A percentile compares a stretch with the other conserved stretches of the same genome.
Evolutionary conservation across 2,797 vertebrate species (phyloP).

Genomic region (Heteromormyrus szaboi): DNA sequence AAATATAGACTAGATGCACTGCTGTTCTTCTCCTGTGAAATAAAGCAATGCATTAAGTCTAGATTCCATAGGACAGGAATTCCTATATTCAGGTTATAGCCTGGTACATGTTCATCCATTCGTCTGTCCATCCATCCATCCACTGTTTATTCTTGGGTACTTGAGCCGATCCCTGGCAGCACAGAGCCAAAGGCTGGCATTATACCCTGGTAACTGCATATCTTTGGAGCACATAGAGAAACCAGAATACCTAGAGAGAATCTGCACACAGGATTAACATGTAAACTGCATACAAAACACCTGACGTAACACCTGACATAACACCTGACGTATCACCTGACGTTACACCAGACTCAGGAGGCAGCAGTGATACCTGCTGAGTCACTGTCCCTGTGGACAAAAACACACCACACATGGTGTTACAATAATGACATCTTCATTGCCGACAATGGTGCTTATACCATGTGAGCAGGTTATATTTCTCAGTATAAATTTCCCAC

Average conservation of each 20-base stretch:
- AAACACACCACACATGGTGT: background rate
- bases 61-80: background rate
- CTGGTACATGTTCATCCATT: background rate
- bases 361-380: background rate
- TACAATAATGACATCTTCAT: background rate
- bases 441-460: background rate
- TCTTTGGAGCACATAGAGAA: background rate
- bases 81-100: background rate
- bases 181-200: background rate
- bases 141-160: background rate
- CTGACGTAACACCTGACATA: background rate
- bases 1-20: background rate
- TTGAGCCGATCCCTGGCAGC: background rate
- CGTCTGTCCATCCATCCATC: background rate
- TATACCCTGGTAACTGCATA: background rate
- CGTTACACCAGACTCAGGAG: background rate
- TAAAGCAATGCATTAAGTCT: background rate
- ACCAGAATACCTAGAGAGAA: background rate
- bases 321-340: background rate
- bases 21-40: background rate
- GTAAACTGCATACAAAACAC: background rate
- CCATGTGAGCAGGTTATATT: background rate
- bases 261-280: background rate
- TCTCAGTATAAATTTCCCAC: background rate
- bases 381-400: background rate